Evolutionary conservation across 2,797 vertebrate species (phyloP).

Genomic region (Cygnus olor): DNA sequence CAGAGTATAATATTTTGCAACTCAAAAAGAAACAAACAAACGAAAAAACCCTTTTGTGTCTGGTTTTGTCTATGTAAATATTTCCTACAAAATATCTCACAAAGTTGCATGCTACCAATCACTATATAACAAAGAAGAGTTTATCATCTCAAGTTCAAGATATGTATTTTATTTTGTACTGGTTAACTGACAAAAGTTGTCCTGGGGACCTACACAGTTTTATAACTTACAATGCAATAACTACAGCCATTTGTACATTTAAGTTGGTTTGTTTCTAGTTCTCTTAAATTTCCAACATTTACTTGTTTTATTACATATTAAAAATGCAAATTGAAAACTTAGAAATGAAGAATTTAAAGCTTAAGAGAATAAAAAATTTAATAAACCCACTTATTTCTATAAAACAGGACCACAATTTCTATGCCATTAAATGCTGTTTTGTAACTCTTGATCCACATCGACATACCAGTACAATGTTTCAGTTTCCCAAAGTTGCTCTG

Average conservation of each 20-base stretch:
- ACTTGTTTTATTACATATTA: not conserved
- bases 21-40: not conserved
- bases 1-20: not conserved
- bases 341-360: slow-evolving; percentile 48
- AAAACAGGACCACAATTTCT: slow-evolving; percentile 39
- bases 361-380: slow-evolving; percentile 47
- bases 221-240: slow-evolving; percentile 38
- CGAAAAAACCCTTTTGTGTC: not conserved
- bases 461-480: not conserved
- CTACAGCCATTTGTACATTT: slow-evolving; percentile 41
- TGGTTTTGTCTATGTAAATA: not conserved
- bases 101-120: not conserved
- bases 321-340: slow-evolving; percentile 47
- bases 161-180: slow-evolving; percentile 29
- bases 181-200: slow-evolving; percentile 42
- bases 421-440: not conserved
- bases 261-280: slow-evolving; percentile 14
- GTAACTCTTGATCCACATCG: not conserved
- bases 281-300: slow-evolving; percentile 22
- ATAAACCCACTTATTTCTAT: slow-evolving; percentile 31
- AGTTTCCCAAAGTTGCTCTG: slow-evolving; percentile 3
- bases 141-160: slow-evolving; percentile 26
- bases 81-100: slow-evolving; percentile 33
- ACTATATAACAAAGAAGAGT: slow-evolving; percentile 23
- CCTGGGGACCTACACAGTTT: slow-evolving; percentile 26